A percentile compares a stretch with the other conserved stretches of the same genome.
Conservation (phyloP, 2,113 vertebrate species). For the Uria aalge region DNA sequence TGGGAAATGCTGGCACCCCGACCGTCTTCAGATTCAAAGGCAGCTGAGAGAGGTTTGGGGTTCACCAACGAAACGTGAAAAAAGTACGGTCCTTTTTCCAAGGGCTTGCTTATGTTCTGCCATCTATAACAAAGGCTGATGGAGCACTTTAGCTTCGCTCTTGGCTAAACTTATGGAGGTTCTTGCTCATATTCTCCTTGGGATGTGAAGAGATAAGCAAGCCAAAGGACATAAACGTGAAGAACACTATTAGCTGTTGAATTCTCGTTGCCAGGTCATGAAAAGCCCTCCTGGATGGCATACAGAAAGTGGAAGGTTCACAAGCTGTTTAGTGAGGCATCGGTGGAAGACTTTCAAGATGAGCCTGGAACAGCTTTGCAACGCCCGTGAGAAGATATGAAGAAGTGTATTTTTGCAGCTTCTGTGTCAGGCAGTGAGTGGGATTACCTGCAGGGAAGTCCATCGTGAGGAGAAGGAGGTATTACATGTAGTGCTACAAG, state of each 20-base stretch:
- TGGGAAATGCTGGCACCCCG: background rate
- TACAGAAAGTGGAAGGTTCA: background rate
- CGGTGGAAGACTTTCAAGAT: background rate
- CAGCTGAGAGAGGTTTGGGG: background rate
- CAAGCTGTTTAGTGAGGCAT: background rate
- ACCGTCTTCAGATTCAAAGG: background rate
- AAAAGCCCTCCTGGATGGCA: background rate
- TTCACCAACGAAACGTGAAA: background rate
- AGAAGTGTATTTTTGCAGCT: background rate
- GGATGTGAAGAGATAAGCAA: background rate
- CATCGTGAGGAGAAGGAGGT: background rate
- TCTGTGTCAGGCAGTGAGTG: background rate
- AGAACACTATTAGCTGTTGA: background rate
- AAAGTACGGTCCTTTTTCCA: background rate
- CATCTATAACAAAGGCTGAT: background rate
- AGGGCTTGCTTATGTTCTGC: fast-evolving
- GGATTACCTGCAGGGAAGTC: background rate
- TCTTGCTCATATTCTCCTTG: background rate
- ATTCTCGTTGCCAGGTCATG: background rate
- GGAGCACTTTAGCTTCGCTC: background rate
- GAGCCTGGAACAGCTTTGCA: background rate
- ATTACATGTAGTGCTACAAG: background rate
- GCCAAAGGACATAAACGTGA: background rate
- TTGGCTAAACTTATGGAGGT: background rate
- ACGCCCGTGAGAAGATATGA: fast-evolving